These are phyloP conservation scores for Drosophila kohkoa DNA, from an alignment of 1,140 invertebrate species.

Conservation along the genomic window DNA sequence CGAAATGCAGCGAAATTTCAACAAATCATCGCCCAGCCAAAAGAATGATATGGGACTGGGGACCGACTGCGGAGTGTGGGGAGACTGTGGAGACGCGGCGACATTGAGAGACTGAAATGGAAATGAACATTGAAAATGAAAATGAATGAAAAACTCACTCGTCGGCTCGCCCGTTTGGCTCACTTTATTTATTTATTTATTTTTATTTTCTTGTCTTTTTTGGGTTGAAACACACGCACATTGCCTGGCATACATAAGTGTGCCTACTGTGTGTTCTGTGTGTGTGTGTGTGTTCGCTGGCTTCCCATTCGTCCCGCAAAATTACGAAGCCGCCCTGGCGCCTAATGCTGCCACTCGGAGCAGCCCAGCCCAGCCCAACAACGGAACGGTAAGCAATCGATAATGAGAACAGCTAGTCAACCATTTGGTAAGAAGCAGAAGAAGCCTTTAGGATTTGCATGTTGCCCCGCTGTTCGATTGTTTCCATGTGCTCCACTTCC, in stretches of 20 bases:
- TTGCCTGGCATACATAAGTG: neutral
- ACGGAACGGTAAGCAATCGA: conserved; percentile 42
- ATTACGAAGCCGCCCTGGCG: conserved; percentile 20
- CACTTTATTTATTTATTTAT: conserved; percentile 3
- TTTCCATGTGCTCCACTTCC: conserved; percentile 8
- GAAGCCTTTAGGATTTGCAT: conserved; percentile 24
- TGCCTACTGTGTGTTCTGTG: too few species aligned
- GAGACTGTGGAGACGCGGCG: conserved; percentile 15
- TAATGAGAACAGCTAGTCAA: conserved; percentile 32
- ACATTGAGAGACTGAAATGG: conserved; percentile 51
- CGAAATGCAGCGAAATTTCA: conserved; percentile 12
- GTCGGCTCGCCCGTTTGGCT: neutral
- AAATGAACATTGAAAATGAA: conserved; percentile 56
- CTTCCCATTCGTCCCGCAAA: neutral
- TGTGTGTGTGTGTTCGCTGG: neutral
- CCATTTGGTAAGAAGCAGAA: conserved; percentile 12
- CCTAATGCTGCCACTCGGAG: neutral
- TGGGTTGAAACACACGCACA: neutral
- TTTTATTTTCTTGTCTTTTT: conserved; percentile 9
- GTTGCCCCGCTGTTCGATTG: neutral
- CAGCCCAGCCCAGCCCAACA: too few species aligned
- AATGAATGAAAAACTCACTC: conserved; percentile 30
- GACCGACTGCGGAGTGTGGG: neutral
- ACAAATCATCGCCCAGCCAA: neutral
- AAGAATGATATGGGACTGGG: neutral